Base-by-base conservation (phyloP, 1,140 invertebrate species). In the Caerostris extrusa region DNA sequence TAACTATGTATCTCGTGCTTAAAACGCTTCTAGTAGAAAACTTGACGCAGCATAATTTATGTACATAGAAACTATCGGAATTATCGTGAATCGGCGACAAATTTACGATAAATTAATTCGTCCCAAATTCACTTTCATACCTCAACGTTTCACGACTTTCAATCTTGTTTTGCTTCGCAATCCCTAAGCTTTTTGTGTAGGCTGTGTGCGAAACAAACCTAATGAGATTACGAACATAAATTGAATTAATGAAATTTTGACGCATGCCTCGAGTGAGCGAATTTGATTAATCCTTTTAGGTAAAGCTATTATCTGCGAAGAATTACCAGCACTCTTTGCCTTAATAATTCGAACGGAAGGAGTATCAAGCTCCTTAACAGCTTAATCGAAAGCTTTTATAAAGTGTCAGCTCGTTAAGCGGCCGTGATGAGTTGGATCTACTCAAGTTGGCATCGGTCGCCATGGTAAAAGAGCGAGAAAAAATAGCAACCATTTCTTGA, bases 251-350 rank as follows among this genome's bases (percentile, higher is more conserved):
- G 60, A 88, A 88, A 88, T 64, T 88, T 64, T 88, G 58, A 64
- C 86, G 86, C 58, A 64, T 64, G 19, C 34, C 61, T 50, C 34
- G 64, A 88, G 60, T 64, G 50, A 57, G 19, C 53, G 34, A 64
- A 88, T 88, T 88, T 60, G 86, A 88, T 88, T 88, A 88, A 88
- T 88, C 86, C 86, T 88, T 88, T 64, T 64, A 61, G 86, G 86
- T 88, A 88, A 67, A 88, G 58, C 86, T 88, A 88, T 88, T 88
- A 88, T 88, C 86, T 53, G 60, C 86, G 50, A 67, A 88, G 60
- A 88, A 88, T 88, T 88, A 88, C 58, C 34, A 58, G 34, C 58
- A 14, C 61, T 67, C n/a, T n/a, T 53, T 64, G 19, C 86, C 19
- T 88, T 64, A 87, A 60, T 87, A 87, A 87, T 64, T 64, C 85